These are phyloP conservation scores for Abrostola tripartita DNA, from an alignment of 2,888 invertebrate genomes.

Conservation along the genomic window DNA sequence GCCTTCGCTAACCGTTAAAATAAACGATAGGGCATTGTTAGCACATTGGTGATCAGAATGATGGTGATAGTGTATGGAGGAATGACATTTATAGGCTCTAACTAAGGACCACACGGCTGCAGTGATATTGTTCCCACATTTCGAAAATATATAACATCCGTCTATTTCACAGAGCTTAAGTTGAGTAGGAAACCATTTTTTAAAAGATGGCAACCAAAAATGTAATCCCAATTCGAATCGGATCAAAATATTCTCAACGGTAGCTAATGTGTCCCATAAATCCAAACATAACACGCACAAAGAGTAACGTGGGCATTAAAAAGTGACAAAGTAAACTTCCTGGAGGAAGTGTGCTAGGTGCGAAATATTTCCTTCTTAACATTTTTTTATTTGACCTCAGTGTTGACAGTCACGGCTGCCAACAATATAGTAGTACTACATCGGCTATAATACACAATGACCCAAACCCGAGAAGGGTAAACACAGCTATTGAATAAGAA, in stretches of 20 bases:
- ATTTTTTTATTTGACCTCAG: constrained; percentile 71
- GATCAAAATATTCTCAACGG: constrained; percentile 43
- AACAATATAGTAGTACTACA: constrained; percentile 75
- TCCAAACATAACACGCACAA: constrained; percentile 29
- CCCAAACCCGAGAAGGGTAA: constrained; percentile 81
- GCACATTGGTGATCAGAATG: constrained; percentile 1
- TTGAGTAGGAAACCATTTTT: constrained; percentile 42
- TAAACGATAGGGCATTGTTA: constrained; percentile 1
- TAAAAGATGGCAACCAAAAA: constrained; percentile 26
- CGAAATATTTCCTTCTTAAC: constrained; percentile 82
- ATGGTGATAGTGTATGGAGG: background rate
- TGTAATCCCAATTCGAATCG: constrained; percentile 51
- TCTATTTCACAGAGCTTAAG: constrained; percentile 20
- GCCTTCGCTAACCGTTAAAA: constrained; percentile 3
- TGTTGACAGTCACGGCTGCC: constrained; percentile 82
- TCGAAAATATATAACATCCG: constrained; percentile 26
- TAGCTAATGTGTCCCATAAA: constrained; percentile 43
- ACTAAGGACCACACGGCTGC: background rate
- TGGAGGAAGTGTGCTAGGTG: constrained; percentile 70
- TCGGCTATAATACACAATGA: constrained; percentile 75
- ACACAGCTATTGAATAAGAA: constrained; percentile 76
- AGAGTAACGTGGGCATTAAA: constrained; percentile 55
- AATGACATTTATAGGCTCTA: constrained; percentile 2
- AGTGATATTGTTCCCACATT: background rate
- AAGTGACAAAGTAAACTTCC: constrained; percentile 77